These are phyloP conservation scores for Nymphalis c-album DNA, from an alignment of 2,888 invertebrate species.

Conservation along the genomic window DNA sequence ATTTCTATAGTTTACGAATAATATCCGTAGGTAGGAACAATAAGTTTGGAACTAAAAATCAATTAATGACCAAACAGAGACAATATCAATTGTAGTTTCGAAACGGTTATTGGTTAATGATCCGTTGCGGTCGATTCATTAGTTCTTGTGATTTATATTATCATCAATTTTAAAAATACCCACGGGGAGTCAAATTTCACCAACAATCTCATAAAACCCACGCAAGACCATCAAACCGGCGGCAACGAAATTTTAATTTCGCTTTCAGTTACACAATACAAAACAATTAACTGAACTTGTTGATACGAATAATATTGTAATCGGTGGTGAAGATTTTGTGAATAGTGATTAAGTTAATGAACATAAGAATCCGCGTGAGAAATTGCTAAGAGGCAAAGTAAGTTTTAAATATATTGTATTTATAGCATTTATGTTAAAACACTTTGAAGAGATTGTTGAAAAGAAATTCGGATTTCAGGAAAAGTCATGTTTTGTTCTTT, in stretches of 20 bases:
- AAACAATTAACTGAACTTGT: conserved; percentile 1
- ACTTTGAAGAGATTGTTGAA: conserved; percentile 22
- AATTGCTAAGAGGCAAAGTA: conserved; percentile 30
- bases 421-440: conserved; percentile 24
- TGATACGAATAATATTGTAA: conserved; percentile 4
- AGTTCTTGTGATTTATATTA: conserved; percentile 19
- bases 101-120: conserved; percentile 40
- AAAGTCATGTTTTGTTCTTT: conserved; percentile 16
- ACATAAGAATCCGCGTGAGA: conserved; percentile 18
- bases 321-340: conserved; percentile 24
- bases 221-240: conserved; percentile 34
- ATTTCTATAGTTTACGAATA: conserved; percentile 37
- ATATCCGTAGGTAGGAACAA: conserved; percentile 56
- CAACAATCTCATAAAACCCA: conserved; percentile 37
- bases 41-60: conserved; percentile 45
- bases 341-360: conserved; percentile 32
- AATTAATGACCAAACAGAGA: conserved; percentile 41
- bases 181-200: conserved; percentile 26
- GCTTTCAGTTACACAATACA: conserved; percentile 18
- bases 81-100: conserved; percentile 41
- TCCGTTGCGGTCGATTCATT: conserved; percentile 36
- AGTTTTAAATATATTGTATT: conserved; percentile 26
- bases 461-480: conserved; percentile 2
- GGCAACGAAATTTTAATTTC: conserved; percentile 34
- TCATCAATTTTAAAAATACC: conserved; percentile 25